These are phyloP conservation scores for Galeruca laticollis DNA, from an alignment of 2,888 invertebrate genomes.

Conservation along the genomic window DNA sequence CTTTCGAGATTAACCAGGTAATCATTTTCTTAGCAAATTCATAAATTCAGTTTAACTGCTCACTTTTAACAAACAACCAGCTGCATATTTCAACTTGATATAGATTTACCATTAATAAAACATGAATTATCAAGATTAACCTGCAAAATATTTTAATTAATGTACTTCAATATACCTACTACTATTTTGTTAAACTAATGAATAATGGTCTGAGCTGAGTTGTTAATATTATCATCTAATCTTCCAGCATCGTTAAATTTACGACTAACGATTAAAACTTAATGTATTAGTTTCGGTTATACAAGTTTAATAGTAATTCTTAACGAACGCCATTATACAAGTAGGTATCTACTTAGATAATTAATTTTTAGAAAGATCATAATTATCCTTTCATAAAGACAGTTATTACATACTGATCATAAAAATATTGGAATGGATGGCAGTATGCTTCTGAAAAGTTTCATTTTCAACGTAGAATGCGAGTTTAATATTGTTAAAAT, in stretches of 20 bases:
- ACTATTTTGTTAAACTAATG: neutral
- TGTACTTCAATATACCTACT: neutral
- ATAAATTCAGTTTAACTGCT: neutral
- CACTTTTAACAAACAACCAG: too few relatives aligned
- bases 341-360: neutral
- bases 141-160: neutral
- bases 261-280: neutral
- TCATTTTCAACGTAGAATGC: too few relatives aligned
- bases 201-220: neutral
- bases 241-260: neutral
- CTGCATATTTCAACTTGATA: neutral
- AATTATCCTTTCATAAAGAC: neutral
- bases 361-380: neutral
- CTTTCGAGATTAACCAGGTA: neutral
- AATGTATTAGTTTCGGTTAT: neutral
- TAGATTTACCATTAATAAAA: neutral
- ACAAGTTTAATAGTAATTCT: neutral
- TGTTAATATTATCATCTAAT: neutral
- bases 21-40: neutral
- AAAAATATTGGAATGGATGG: too few relatives aligned
- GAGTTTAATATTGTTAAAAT: too few relatives aligned
- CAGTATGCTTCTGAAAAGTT: too few relatives aligned
- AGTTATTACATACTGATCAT: neutral
- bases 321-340: neutral
- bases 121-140: neutral